Base-by-base conservation (phyloP, 2,113 vertebrate species). In the Cervus canadensis region DNA sequence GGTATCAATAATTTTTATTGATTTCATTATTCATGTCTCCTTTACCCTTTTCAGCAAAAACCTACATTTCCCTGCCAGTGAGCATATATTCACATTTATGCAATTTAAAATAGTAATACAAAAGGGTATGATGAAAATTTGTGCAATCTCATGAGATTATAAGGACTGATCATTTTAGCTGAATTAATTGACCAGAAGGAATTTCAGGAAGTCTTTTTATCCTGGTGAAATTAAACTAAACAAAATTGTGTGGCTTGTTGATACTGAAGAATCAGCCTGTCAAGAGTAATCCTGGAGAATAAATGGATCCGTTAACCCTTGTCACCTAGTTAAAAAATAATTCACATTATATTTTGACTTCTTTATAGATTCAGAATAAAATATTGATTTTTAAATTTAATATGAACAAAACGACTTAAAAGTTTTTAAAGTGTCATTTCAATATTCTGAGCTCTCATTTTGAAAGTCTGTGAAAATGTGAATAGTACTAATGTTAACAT, bases 381-480 rank as follows among this genome's bases (percentile, higher is more conserved):
- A 94, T 74, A 71, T 74, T 89, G 56, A 50, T 50, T 91, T 82
- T 87, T 21, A 16, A 79, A 79, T 79, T 74, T 88, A 33, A 33
- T 45, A 67, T 67, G 12, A 96, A 43, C 45, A 78, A 96, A 97
- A 84, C 50, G 64, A 87, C 76, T 91, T 93, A 95, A 87, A 93
- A 91, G 50, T 50, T 87, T 56, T 92, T 93, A 21, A 85, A 92
- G 87, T 91, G 56, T 88, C 64, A 79, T 84, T 67, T 87, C 56
- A 94, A n/a, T 82, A 94, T 87, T 88, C 74, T 67, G 62, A 94
- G 16, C 15, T 92, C 57, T 76, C 57, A 40, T 89, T 92, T 87
- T 88, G 17, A 96, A 87, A 95, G 21, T 87, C n/a, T 67, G 28
- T 90, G 40, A 90, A 90, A 90, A 87, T 87, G 7, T 83, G 9